Evolutionary conservation across 2,888 invertebrate species (phyloP).

Genomic region (Neocrepidodera transversa): DNA sequence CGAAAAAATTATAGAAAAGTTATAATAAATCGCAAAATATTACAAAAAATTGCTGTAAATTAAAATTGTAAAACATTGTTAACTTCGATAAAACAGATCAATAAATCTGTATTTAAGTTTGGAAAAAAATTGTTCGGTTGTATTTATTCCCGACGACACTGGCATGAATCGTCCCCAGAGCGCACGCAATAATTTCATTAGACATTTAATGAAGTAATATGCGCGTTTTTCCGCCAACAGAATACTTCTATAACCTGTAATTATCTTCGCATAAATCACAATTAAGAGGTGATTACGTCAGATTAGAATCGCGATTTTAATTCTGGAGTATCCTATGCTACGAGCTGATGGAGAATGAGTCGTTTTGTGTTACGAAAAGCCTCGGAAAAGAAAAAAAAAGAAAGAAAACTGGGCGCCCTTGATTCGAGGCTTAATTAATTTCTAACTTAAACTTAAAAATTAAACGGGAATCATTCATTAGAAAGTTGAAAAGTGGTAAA

Average conservation of each 20-base stretch:
- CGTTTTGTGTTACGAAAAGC: conserved; percentile 6
- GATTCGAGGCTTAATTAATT: not conserved
- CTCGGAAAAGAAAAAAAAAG: not conserved
- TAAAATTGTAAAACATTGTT: too few relatives aligned
- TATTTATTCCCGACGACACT: too few relatives aligned
- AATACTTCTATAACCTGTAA: conserved; percentile 27
- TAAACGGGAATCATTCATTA: not conserved
- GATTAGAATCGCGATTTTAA: conserved; percentile 31
- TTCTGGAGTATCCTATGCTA: conserved; percentile 12
- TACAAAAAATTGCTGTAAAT: too few relatives aligned
- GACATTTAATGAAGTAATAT: conserved; percentile 32
- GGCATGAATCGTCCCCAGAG: too few relatives aligned
- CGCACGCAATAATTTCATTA: conserved; percentile 37
- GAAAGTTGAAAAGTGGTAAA: not conserved
- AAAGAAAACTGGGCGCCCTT: not conserved
- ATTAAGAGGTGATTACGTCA: conserved; percentile 33
- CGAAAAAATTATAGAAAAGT: too few relatives aligned
- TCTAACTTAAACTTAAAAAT: not conserved
- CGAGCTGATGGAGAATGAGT: conserved; percentile 1
- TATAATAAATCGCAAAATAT: too few relatives aligned
- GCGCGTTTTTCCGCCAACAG: conserved; percentile 29
- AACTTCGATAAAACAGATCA: too few relatives aligned
- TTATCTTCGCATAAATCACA: conserved; percentile 37
- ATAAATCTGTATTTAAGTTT: too few relatives aligned
- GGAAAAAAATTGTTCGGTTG: too few relatives aligned